Conservation (phyloP, 2,888 invertebrate genomes). For the Dorcus hopei region DNA sequence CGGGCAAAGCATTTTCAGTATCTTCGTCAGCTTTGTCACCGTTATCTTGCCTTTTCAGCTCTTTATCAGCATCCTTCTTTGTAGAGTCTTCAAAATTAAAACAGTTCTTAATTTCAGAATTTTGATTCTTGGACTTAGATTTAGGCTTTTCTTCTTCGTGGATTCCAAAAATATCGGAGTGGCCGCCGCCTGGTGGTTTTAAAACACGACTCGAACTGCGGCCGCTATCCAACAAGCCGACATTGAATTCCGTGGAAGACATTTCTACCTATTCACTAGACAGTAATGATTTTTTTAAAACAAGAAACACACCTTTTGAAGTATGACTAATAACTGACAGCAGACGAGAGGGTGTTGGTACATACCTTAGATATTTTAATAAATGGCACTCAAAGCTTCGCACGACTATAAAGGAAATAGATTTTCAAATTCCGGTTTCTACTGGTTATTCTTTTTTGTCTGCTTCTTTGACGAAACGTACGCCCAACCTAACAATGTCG, state of each 20-base stretch:
- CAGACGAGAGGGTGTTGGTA: neutral
- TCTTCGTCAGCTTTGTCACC: slow-evolving; percentile 9
- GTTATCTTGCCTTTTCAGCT: slow-evolving; percentile 3
- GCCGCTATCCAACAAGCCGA: slow-evolving; percentile 31
- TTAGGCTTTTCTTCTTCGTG: slow-evolving; percentile 9
- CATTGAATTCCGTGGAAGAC: slow-evolving; percentile 34
- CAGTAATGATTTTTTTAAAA: neutral
- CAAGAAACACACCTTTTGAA: neutral
- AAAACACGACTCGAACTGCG: slow-evolving; percentile 48
- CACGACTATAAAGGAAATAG: neutral
- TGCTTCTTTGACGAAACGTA: neutral
- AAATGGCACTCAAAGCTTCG: neutral
- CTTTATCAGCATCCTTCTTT: neutral
- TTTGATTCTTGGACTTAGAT: neutral
- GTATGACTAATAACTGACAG: neutral
- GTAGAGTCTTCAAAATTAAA: slow-evolving; percentile 9
- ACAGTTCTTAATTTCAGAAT: slow-evolving; percentile 12
- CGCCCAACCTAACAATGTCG: neutral
- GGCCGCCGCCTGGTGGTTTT: slow-evolving; percentile 51
- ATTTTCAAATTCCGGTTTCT: slow-evolving; percentile 14
- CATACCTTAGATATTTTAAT: neutral
- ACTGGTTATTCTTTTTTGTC: slow-evolving; percentile 8
- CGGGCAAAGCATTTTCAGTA: slow-evolving; percentile 4
- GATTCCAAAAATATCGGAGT: slow-evolving; percentile 46
- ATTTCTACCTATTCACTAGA: slow-evolving; percentile 20